Evolutionary conservation across 1,140 invertebrate genomes (phyloP), one percentile per base, ranked within the genome.

Genomic region (Trichonephila clavipes): DNA sequence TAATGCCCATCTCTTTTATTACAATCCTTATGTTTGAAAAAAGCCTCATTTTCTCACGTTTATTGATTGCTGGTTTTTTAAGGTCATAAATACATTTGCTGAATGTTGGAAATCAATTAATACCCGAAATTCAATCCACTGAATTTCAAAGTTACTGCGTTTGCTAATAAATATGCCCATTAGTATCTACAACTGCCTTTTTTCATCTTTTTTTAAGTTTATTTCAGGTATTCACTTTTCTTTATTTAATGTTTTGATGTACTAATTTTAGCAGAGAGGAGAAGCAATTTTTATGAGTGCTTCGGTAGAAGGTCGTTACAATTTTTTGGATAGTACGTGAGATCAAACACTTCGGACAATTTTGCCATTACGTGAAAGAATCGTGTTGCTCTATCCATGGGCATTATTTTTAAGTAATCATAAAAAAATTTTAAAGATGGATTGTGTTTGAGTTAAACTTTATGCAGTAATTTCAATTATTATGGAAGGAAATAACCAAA

Each of bases 231-330:
- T 77, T 77, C 28, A 28, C 44, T 85, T 58, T 51, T 85, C 58
- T 85, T 85, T 85, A 85, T 59, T 58, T 85, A 24, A 85, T 58
- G 44, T 59, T 85, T 85, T 14, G 28, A 85, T 58, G 44, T 24
- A 59, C 82, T 85, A 85, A 85, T 85, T 51, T 85, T 85, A 85
- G 82, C 44, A 59, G 44, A 24, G 21, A 10, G 16, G 82, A 85
- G 24, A 24, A 85, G 82, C 82, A 85, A 85, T 85, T 85, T 85
- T 85, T 85, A 85, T 85, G 82, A 85, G 82, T 85, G 82, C 82
- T 85, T 85, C 12, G 16, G 21, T 14, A 85, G 58, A 24, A 24
- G 58, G 58, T 85, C 51, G 58, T 85, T 85, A 58, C 44, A 51
- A 85, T 58, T 85, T 58, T 59, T 59, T 58, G 58, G 82, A 85